Percentiles rank a stretch among this genome's conserved stretches.
Evolutionary conservation across 2,888 invertebrate species (phyloP).

Genomic region (Drosophila parthenogenetica): DNA sequence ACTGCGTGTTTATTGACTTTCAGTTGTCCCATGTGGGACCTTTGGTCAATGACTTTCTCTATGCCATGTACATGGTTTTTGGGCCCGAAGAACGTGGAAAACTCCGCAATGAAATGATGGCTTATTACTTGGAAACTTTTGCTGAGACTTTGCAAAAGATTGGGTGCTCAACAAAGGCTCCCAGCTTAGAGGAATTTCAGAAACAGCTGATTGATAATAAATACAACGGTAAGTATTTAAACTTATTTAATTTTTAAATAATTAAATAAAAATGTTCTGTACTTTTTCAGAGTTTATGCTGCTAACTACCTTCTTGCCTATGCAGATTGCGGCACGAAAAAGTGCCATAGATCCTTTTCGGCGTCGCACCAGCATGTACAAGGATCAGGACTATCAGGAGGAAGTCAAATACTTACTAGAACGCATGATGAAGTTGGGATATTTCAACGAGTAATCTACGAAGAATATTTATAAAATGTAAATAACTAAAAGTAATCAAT

Average conservation of each 20-base stretch:
- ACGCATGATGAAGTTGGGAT: constrained; percentile 55
- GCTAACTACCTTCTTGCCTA: constrained; percentile 46
- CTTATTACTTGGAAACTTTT: constrained; percentile 63
- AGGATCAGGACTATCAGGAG: constrained; percentile 28
- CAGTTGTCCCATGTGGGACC: constrained; percentile 67
- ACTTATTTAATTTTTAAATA: constrained; percentile 26
- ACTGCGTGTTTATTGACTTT: constrained; percentile 70
- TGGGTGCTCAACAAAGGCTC: constrained; percentile 51
- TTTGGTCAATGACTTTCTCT: constrained; percentile 62
- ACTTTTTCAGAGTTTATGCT: constrained; percentile 37
- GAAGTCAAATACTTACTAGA: constrained; percentile 46
- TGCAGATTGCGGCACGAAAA: constrained; percentile 18
- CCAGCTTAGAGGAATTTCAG: constrained; percentile 56
- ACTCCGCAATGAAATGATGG: constrained; percentile 52
- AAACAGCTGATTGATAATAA: constrained; percentile 48
- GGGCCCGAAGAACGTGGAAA: constrained; percentile 50
- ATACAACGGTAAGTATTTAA: constrained; percentile 61
- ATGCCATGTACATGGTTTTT: constrained; percentile 67
- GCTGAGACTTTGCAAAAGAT: constrained; percentile 53
- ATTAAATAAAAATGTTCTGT: background rate
- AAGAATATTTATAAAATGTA: no score
- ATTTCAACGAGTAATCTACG: constrained; percentile 35
- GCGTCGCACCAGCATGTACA: constrained; percentile 42
- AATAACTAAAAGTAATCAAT: no score
- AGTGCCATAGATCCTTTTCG: constrained; percentile 43